Conservation (phyloP, 1,140 invertebrate species). For the Brachionus paranguensis region DNA sequence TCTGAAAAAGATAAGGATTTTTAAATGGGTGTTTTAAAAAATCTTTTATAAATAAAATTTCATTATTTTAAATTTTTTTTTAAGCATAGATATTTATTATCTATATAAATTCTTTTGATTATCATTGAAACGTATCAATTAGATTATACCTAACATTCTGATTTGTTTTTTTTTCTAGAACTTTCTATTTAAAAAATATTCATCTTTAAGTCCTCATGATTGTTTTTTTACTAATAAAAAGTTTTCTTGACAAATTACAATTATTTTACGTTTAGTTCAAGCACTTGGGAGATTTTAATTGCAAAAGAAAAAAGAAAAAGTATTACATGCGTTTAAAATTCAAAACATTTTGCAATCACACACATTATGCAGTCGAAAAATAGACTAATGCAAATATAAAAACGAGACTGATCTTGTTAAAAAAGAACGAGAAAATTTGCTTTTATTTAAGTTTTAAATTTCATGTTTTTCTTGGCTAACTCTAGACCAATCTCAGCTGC, state of each 20-base stretch:
- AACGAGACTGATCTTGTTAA: slow-evolving; percentile 3
- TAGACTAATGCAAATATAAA: slow-evolving; percentile 1
- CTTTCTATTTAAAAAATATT: background rate
- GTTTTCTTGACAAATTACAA: background rate
- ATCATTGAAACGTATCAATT: background rate
- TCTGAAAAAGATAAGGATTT: too few relatives aligned
- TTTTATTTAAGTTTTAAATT: background rate
- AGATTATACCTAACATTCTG: background rate
- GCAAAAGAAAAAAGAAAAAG: background rate
- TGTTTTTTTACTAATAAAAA: background rate
- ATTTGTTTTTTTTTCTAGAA: background rate
- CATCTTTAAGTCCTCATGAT: background rate
- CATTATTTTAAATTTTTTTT: background rate
- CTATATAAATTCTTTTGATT: background rate
- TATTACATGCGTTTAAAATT: background rate
- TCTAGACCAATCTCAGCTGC: background rate
- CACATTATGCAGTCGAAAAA: slow-evolving; percentile 8
- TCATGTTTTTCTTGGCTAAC: background rate
- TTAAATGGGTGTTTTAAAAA: too few relatives aligned
- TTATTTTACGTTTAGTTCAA: background rate
- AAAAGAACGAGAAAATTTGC: background rate
- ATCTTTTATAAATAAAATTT: too few relatives aligned
- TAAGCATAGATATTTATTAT: background rate
- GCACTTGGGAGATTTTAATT: background rate
- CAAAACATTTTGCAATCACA: slow-evolving; percentile 18